phyloP scores from a whole-genome alignment of 2,797 vertebrate genomes.

The Acestrorhynchus altus region DNA sequence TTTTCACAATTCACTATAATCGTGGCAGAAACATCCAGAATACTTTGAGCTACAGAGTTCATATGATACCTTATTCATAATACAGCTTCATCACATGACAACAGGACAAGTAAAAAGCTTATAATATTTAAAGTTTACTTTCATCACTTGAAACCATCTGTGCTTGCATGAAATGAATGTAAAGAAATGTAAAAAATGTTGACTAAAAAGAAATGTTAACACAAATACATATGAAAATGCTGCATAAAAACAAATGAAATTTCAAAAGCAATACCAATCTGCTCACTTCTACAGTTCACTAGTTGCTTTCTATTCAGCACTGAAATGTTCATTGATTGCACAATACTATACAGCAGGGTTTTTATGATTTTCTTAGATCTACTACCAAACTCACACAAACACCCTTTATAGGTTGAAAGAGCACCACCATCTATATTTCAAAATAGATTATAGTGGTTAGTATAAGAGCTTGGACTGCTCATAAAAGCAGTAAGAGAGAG shows the following conservation, averaged over 20 bases:
- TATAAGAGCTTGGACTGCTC: conserved; percentile 29
- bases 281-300: conserved; percentile 20
- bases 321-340: conserved; percentile 24
- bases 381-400: conserved; percentile 8
- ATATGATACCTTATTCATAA: conserved; percentile 4
- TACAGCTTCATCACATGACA: neutral
- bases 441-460: conserved; percentile 28
- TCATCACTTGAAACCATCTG: conserved; percentile 2
- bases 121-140: conserved; percentile 1
- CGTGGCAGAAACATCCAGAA: conserved; percentile 27
- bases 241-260: conserved; percentile 4
- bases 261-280: neutral
- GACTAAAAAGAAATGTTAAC: neutral
- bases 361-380: conserved; percentile 23
- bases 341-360: conserved; percentile 1
- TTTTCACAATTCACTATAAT: conserved; percentile 22
- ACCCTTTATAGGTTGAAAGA: conserved; percentile 36
- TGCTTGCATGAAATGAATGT: conserved; percentile 11
- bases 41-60: conserved; percentile 9
- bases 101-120: neutral
- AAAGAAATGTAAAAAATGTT: neutral
- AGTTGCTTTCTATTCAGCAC: conserved; percentile 27
- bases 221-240: neutral
- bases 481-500: conserved; percentile 11
- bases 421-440: conserved; percentile 44